Base-by-base conservation (phyloP, 2,888 invertebrate genomes). In the Lampropteryx suffumata region DNA sequence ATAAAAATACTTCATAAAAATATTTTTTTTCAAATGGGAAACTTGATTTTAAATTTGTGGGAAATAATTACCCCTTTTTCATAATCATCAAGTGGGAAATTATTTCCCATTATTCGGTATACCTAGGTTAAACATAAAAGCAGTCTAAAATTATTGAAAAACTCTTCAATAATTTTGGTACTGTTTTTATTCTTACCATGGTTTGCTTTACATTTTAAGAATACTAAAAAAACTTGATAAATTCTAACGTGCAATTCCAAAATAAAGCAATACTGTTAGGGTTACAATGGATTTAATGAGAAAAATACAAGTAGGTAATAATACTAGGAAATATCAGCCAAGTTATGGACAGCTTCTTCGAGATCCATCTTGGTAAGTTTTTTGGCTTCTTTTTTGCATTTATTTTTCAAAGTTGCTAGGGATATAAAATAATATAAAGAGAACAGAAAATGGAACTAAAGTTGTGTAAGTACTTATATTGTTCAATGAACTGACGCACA, bases 31-130 rank as follows among this genome's bases (percentile, higher is more conserved):
- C n/a, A n/a, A n/a, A n/a, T n/a, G n/a, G n/a, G n/a, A n/a, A n/a
- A n/a, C n/a, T n/a, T n/a, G n/a, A n/a, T n/a, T n/a, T n/a, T n/a
- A n/a, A n/a, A n/a, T n/a, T n/a, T n/a, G 57, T 53, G 53, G 50
- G 57, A 57, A 57, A 49, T 51, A 48, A 39, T 47, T 50, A 50
- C 57, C 53, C 57, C 33, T 56, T 49, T 42, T 47, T 43, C 46
- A 44, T 57, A 44, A 39, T 46, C 36, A 41, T 37, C 27, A 53
- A 43, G 52, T 57, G 57, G 57, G 53, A 53, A 57, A 47, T 44
- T 53, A 47, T 41, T 53, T 53, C 57, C 53, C 53, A 27, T 50
- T 53, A 37, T 33, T 28, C 46, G 36, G 49, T 9, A 27, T 33
- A 37, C n/a, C n/a, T n/a, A n/a, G n/a, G n/a, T n/a, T n/a, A n/a